phyloP scores from a whole-genome alignment of 2,888 invertebrate species.

The Aricia artaxerxes region DNA sequence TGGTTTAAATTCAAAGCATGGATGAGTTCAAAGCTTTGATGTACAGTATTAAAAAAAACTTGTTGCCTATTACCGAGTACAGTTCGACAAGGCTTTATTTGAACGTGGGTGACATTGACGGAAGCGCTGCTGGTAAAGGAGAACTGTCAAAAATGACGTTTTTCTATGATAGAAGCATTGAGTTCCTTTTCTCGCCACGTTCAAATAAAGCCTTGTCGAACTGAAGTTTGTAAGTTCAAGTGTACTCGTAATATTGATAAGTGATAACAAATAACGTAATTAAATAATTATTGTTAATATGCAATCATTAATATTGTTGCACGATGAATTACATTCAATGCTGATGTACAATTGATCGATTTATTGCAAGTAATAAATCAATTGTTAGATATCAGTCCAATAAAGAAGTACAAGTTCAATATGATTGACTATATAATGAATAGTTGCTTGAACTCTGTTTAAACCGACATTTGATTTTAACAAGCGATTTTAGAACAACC shows the following conservation, averaged over 20 bases:
- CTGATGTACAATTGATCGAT: background rate
- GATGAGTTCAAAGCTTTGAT: background rate
- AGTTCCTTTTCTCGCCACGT: no score
- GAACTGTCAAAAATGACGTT: no score
- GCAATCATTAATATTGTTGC: background rate
- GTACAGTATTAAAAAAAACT: background rate
- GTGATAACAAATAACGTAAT: background rate
- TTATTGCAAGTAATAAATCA: slow-evolving; percentile 15
- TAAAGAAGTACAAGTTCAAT: background rate
- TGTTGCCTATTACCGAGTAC: no score
- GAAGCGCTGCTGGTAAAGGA: no score
- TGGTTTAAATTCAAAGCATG: background rate
- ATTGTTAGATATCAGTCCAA: slow-evolving; percentile 7
- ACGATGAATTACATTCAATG: background rate
- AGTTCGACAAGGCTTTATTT: no score
- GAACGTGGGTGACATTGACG: no score
- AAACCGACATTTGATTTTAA: background rate
- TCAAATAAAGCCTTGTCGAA: no score
- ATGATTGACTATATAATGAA: background rate
- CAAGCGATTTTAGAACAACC: background rate
- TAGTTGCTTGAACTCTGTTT: background rate
- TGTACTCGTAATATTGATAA: background rate
- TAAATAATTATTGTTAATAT: background rate
- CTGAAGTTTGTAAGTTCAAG: background rate
- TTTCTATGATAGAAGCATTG: no score